Conservation (phyloP, 2,113 vertebrate species). For the Alethe castanea region DNA sequence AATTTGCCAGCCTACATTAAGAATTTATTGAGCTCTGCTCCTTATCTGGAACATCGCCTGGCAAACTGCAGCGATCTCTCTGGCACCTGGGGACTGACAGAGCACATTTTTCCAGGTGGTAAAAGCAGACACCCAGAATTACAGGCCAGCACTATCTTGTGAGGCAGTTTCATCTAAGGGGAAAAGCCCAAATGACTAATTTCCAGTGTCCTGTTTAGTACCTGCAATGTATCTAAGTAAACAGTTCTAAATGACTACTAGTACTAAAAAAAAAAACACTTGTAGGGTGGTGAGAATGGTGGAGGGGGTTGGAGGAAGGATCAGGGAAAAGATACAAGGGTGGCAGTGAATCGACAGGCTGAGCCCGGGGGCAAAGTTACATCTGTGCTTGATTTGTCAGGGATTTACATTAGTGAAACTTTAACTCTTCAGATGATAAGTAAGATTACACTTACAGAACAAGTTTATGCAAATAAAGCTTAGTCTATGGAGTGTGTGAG, state of each 20-base stretch:
- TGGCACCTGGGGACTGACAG: conserved; percentile 65
- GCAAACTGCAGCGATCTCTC: conserved; percentile 69
- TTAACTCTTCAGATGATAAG: conserved; percentile 77
- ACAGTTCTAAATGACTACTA: conserved; percentile 55
- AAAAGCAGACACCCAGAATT: conserved; percentile 38
- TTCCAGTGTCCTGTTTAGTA: conserved; percentile 23
- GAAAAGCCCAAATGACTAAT: not conserved
- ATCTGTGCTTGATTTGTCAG: conserved; percentile 80
- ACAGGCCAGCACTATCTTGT: conserved; percentile 23
- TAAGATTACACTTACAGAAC: conserved; percentile 75
- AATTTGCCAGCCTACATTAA: conserved; percentile 71
- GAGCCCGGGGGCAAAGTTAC: conserved; percentile 65
- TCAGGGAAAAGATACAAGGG: conserved; percentile 41
- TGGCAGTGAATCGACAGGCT: conserved; percentile 56
- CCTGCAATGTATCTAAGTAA: conserved; percentile 44
- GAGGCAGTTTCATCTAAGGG: conserved; percentile 14
- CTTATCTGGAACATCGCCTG: conserved; percentile 70
- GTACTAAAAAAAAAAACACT: not conserved
- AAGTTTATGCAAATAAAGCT: conserved; percentile 79
- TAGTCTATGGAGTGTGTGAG: conserved; percentile 58
- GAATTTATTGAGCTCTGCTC: conserved; percentile 56
- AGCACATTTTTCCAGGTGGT: conserved; percentile 72
- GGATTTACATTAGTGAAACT: conserved; percentile 78
- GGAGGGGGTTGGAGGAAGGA: not conserved
- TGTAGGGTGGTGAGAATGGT: not conserved